A percentile compares a stretch with the other conserved stretches of the same genome.
phyloP scores from a whole-genome alignment of 2,888 invertebrate species.

The Cataglyphis altisquamis region DNA sequence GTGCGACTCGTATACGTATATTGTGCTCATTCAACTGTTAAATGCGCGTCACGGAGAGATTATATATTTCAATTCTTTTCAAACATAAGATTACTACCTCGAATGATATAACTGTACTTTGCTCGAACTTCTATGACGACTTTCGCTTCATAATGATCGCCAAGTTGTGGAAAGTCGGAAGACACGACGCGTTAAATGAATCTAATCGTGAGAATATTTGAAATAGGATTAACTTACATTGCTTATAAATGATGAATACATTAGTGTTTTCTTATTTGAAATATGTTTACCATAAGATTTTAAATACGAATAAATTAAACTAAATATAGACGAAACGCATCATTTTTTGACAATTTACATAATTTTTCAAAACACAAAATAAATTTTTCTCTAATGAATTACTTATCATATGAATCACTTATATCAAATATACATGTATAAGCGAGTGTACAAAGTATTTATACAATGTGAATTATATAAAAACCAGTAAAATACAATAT shows the following conservation, averaged over 20 bases:
- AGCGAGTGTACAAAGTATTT: not conserved
- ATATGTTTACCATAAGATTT: not conserved
- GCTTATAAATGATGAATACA: not conserved
- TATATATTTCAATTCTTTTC: constrained; percentile 42
- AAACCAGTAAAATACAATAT: not conserved
- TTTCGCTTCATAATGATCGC: constrained; percentile 43
- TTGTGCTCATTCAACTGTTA: constrained; percentile 7
- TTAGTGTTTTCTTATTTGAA: not conserved
- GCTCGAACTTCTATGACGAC: constrained; percentile 20
- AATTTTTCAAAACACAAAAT: not conserved
- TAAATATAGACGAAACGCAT: not conserved
- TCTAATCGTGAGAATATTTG: constrained; percentile 29
- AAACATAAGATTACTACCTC: constrained; percentile 23
- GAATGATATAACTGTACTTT: constrained; percentile 34
- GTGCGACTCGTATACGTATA: not conserved
- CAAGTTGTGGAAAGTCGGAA: constrained; percentile 43
- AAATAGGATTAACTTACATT: not conserved
- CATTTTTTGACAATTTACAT: not conserved
- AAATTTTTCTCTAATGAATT: not conserved
- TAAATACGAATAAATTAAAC: not conserved
- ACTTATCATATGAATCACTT: not conserved
- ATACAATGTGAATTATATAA: too few species aligned
- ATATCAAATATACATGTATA: not conserved
- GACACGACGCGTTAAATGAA: constrained; percentile 9
- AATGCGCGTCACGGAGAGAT: constrained; percentile 11